A percentile compares a stretch with the other conserved stretches of the same genome.
phyloP scores from a whole-genome alignment of 2,888 invertebrate genomes.

The Isoperla grammatica region DNA sequence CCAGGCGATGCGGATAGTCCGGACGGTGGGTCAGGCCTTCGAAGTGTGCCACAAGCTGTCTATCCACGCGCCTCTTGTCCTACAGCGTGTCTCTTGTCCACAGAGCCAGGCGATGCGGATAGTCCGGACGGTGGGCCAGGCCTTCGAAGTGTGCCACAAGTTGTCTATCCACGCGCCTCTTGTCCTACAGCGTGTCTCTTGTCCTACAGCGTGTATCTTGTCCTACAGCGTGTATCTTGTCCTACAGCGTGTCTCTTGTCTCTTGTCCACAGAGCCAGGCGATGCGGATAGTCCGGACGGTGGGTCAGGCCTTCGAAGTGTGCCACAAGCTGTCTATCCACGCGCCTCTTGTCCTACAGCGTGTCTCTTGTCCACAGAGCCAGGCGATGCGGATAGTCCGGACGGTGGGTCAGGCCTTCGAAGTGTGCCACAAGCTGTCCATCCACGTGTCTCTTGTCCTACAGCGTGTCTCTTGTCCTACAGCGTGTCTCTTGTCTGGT shows the following conservation, averaged over 20 bases:
- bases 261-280: conserved; percentile 78
- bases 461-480: too few relatives aligned
- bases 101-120: conserved; percentile 99
- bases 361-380: conserved; percentile 56
- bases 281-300: conserved; percentile 95
- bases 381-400: conserved; percentile 98
- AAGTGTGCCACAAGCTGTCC: conserved; percentile 96
- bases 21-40: conserved; percentile 98
- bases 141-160: conserved; percentile 99
- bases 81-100: too few relatives aligned
- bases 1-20: conserved; percentile 97
- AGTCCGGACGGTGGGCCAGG: conserved; percentile 97
- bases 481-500: too few relatives aligned
- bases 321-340: conserved; percentile 90
- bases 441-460: conserved; percentile 49
- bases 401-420: conserved; percentile 98
- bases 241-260: too few relatives aligned
- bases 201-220: too few relatives aligned
- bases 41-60: conserved; percentile 98
- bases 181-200: too few relatives aligned
- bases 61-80: conserved; percentile 46
- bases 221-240: too few relatives aligned
- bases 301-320: conserved; percentile 99
- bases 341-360: conserved; percentile 35
- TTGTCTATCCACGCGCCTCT: conserved; percentile 62